Evolutionary conservation across 2,888 invertebrate genomes (phyloP).

Genomic region (Acrobasis repandana): DNA sequence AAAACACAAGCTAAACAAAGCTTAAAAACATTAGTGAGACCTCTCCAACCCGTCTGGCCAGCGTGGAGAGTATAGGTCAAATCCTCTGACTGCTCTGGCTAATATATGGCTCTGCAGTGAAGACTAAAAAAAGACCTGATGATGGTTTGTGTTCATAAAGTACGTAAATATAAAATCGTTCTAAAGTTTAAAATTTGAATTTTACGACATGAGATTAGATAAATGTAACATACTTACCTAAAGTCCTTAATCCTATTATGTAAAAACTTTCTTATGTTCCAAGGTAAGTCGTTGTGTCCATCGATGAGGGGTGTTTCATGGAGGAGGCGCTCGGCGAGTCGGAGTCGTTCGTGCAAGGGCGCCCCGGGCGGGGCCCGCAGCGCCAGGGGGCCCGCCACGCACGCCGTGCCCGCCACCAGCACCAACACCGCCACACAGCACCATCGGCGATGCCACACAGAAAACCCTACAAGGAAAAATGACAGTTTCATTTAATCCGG

Average conservation of each 20-base stretch:
- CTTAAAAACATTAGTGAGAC: too few species aligned
- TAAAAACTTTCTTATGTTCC: constrained; percentile 95
- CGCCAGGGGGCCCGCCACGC: constrained; percentile 91
- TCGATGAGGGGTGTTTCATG: constrained; percentile 91
- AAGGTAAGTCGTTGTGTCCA: constrained; percentile 95
- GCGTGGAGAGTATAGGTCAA: too few species aligned
- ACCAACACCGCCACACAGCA: constrained; percentile 89
- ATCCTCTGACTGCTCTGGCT: too few species aligned
- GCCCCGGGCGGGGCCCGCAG: constrained; percentile 90
- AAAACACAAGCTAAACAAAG: too few species aligned
- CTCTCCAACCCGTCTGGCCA: too few species aligned
- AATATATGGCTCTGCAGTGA: too few species aligned
- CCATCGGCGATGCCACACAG: constrained; percentile 86
- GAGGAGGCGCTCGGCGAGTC: constrained; percentile 87
- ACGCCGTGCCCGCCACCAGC: constrained; percentile 89
- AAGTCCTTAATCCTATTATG: constrained; percentile 94
- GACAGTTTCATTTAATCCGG: background rate
- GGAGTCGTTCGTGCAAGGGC: constrained; percentile 89
- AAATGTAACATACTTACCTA: constrained; percentile 79
- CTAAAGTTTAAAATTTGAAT: too few species aligned
- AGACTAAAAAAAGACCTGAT: too few species aligned
- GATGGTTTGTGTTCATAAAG: too few species aligned
- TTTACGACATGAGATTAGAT: too few species aligned
- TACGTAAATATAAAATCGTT: too few species aligned
- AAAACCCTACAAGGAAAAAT: constrained; percentile 54